Evolutionary conservation across 92 coral and sea anemone species (phyloP).

Genomic region (Siderastrea siderea): DNA sequence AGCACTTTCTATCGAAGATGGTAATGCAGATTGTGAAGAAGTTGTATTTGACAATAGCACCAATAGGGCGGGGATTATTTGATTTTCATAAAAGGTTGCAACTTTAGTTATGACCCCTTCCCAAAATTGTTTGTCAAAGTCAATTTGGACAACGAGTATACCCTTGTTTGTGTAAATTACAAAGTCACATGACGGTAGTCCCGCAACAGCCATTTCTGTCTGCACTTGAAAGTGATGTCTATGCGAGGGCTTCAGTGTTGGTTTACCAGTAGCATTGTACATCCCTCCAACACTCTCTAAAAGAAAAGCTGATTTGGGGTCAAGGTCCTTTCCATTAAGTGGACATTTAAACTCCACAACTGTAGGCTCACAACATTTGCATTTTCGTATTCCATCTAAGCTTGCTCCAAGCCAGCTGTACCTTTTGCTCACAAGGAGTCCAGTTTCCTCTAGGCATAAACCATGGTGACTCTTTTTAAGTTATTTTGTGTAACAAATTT

Average conservation of each 20-base stretch:
- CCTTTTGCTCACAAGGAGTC: too few species aligned
- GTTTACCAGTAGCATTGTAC: slow-evolving; percentile 30
- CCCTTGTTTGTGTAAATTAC: slow-evolving; percentile 53
- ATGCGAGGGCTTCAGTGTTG: slow-evolving; percentile 25
- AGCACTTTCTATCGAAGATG: too few species aligned
- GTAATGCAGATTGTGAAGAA: too few species aligned
- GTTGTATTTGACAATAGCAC: background rate
- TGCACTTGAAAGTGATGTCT: slow-evolving; percentile 53
- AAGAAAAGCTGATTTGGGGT: slow-evolving; percentile 61
- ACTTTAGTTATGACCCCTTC: too few species aligned
- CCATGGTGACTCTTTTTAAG: too few species aligned
- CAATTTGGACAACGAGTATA: background rate
- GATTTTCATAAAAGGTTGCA: too few species aligned
- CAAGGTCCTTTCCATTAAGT: slow-evolving; percentile 38
- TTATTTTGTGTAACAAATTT: slow-evolving; percentile 12
- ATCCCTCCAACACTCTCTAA: slow-evolving; percentile 56
- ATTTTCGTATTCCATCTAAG: slow-evolving; percentile 36
- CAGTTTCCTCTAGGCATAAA: too few species aligned
- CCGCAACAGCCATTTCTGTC: slow-evolving; percentile 55
- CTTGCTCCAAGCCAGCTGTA: slow-evolving; percentile 43
- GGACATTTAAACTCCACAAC: slow-evolving; percentile 32
- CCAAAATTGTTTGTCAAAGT: too few species aligned
- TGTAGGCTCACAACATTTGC: slow-evolving; percentile 34
- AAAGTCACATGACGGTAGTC: slow-evolving; percentile 54
- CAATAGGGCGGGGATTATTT: background rate